Evolutionary conservation across 2,888 invertebrate genomes (phyloP).

Genomic region (Agrotis ipsilon): DNA sequence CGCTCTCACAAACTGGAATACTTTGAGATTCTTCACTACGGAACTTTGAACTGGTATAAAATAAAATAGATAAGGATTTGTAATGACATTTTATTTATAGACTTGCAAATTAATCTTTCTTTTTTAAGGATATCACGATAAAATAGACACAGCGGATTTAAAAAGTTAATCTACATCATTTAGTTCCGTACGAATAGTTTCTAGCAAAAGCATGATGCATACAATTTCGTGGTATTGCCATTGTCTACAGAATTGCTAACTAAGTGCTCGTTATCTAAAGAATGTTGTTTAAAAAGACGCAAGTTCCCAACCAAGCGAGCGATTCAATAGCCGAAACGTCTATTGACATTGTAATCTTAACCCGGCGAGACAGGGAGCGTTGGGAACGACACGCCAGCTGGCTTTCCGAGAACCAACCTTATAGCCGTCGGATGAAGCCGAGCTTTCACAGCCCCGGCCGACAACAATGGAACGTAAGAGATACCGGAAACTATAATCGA

Average conservation of each 20-base stretch:
- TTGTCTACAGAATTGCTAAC: constrained; percentile 60
- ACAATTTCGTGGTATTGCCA: constrained; percentile 30
- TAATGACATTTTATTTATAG: constrained; percentile 57
- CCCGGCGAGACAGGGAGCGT: constrained; percentile 73
- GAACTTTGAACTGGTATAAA: constrained; percentile 70
- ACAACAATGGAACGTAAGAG: constrained; percentile 80
- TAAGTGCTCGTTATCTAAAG: constrained; percentile 59
- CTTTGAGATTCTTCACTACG: constrained; percentile 72
- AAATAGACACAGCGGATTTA: not conserved
- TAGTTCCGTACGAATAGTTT: not conserved
- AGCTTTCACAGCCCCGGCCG: constrained; percentile 71
- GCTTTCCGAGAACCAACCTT: constrained; percentile 82
- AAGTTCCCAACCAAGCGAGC: constrained; percentile 71
- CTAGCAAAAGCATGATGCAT: constrained; percentile 29
- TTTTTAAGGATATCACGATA: not conserved
- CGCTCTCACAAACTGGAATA: constrained; percentile 71
- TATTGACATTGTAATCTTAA: constrained; percentile 86
- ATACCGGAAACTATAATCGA: constrained; percentile 87
- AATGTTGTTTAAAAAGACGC: constrained; percentile 70
- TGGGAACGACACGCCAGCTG: constrained; percentile 73
- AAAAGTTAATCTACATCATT: not conserved
- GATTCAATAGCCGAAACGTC: constrained; percentile 77
- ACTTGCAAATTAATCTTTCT: constrained; percentile 16
- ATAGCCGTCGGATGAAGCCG: constrained; percentile 73
- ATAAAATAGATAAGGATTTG: constrained; percentile 59